These are phyloP conservation scores for Aplochiton taeniatus DNA, from an alignment of 2,797 vertebrate species.

Conservation along the genomic window DNA sequence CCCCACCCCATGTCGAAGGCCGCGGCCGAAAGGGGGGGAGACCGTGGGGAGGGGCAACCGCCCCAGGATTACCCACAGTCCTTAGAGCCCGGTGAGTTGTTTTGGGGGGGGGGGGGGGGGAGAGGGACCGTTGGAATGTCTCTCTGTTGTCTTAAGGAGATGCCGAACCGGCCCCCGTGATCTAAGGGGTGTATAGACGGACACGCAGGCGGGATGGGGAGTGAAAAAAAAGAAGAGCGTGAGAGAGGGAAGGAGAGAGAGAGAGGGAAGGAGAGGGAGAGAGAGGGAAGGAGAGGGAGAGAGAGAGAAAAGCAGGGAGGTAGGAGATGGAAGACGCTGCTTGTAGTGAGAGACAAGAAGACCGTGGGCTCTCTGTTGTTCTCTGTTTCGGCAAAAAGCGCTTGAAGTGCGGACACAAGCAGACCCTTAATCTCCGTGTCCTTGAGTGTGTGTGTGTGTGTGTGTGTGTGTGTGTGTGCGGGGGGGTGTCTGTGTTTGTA, in stretches of 20 bases:
- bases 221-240: not conserved
- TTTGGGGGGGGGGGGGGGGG: too few species aligned
- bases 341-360: conserved; percentile 24
- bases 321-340: not conserved
- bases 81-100: conserved; percentile 85
- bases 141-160: too few species aligned
- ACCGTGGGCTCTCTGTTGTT: conserved; percentile 34
- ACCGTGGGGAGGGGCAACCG: conserved; percentile 82
- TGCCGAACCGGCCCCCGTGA: too few species aligned
- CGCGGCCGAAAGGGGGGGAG: conserved; percentile 67
- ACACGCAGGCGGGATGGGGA: not conserved
- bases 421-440: conserved; percentile 16
- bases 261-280: conserved; percentile 4
- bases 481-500: conserved; percentile 40
- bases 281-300: conserved; percentile 4
- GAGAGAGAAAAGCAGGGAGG: not conserved
- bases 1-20: conserved; percentile 70
- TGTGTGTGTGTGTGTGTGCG: conserved; percentile 31
- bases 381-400: conserved; percentile 68
- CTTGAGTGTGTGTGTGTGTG: conserved; percentile 21
- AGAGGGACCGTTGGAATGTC: too few species aligned
- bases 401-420: conserved; percentile 56
- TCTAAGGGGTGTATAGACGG: too few species aligned
- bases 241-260: not conserved
- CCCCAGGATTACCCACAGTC: conserved; percentile 83